Evolutionary conservation across 2,888 invertebrate species (phyloP), one percentile per base, ranked within the genome.

Genomic region (Patella caerulea): DNA sequence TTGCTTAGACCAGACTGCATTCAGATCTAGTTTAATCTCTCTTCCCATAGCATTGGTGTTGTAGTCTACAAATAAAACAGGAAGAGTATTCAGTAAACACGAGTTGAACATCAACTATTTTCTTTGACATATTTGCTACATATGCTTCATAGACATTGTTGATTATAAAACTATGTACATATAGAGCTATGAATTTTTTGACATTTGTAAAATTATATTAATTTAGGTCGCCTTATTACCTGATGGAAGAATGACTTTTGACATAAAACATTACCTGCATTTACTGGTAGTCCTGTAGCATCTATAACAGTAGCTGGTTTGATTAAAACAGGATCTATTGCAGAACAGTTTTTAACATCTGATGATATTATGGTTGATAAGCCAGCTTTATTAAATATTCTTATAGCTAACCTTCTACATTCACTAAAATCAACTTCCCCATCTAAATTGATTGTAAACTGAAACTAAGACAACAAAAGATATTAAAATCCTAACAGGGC

Each of bases 381-480:
- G 11, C 80, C 78, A 12, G 79, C 84, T 59, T 81, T 80, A 75
- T 81, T 84, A 72, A 78, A 80, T 56, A 82, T 83, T 34, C 82
- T 55, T 12, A 84, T 70, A 73, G 80, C 69, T 55, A 84, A 71
- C n/a, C 81, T 75, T 52, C 77, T 77, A 54, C 83, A 84, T 75
- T 78, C 80, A 7, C 80, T 81, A 54, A 79, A 80, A 54, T 81
- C 80, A 75, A 83, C 76, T 17, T 71, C 71, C n/a, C 77, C 78
- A 4, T 71, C 19, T 24, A 65, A 24, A 24, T 65, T 65, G 19
- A 65, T 19, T 24, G 65, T 65, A 12, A 65, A 65, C 65, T 65
- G 19, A 24, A 24, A 65, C 65, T 65, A 24, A n/a, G 24, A 65
- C 14, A 65, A 24, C 19, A 14, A 19, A 19, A 65, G 15, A 65